Evolutionary conservation across 2,113 vertebrate genomes (phyloP).

Genomic region (Anarrhichthys ocellatus): DNA sequence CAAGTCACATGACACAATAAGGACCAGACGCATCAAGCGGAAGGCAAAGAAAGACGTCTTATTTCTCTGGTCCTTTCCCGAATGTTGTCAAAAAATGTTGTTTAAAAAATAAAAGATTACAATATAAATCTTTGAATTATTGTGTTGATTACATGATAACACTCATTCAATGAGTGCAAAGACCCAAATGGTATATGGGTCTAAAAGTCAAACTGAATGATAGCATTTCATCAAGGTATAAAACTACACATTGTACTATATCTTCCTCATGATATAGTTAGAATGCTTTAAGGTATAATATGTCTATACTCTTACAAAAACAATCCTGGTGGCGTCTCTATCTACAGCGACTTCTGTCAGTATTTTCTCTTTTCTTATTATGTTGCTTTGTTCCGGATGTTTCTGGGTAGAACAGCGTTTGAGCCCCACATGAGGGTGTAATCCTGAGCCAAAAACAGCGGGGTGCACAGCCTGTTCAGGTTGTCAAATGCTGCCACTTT

Average conservation of each 20-base stretch:
- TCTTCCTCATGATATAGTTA: background rate
- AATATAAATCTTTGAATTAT: too few species aligned
- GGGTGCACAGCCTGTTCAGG: background rate
- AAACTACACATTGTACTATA: background rate
- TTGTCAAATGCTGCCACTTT: background rate
- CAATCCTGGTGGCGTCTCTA: too few species aligned
- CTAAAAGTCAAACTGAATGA: background rate
- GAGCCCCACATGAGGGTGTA: background rate
- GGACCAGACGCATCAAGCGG: background rate
- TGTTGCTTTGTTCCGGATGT: too few species aligned
- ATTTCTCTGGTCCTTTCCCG: background rate
- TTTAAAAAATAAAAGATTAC: too few species aligned
- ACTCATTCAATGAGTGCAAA: too few species aligned
- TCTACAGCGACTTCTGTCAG: too few species aligned
- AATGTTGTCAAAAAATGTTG: too few species aligned
- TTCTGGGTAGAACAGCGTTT: too few species aligned
- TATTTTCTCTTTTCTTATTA: background rate
- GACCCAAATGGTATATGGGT: background rate
- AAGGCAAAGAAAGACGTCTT: background rate
- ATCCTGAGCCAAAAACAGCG: background rate
- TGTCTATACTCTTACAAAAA: too few species aligned
- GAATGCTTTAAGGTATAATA: background rate
- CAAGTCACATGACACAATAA: background rate
- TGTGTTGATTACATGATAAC: too few species aligned
- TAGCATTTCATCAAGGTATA: background rate